A percentile compares a stretch with the other conserved stretches of the same genome.
Conservation (phyloP, 2,888 invertebrate genomes). For the Agriopis marginaria region DNA sequence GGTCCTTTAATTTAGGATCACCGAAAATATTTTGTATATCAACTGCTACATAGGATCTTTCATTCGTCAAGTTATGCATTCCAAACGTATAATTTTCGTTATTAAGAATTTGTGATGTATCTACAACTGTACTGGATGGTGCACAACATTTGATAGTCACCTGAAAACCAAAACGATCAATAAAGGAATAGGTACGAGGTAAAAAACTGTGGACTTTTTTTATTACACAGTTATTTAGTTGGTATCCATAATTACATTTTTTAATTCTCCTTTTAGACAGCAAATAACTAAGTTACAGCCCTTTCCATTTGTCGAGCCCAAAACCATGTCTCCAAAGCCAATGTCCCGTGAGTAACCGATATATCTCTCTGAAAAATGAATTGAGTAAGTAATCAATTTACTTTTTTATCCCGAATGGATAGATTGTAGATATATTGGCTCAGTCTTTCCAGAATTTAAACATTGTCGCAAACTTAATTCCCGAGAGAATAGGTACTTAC, state of each 20-base stretch:
- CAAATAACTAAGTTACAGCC: slow-evolving; percentile 62
- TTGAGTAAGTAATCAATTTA: neutral
- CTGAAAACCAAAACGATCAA: slow-evolving; percentile 30
- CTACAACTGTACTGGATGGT: slow-evolving; percentile 39
- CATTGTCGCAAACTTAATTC: too few species aligned
- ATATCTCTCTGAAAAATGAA: slow-evolving; percentile 56
- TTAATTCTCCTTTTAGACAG: slow-evolving; percentile 55
- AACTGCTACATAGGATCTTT: slow-evolving; percentile 46
- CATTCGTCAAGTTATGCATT: slow-evolving; percentile 44
- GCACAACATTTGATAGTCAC: slow-evolving; percentile 36
- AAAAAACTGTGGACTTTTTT: neutral
- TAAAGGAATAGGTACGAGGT: neutral
- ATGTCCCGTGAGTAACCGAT: slow-evolving; percentile 66
- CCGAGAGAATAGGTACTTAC: too few species aligned
- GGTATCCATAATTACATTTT: slow-evolving; percentile 53
- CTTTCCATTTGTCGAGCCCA: slow-evolving; percentile 34
- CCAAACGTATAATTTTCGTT: slow-evolving; percentile 50
- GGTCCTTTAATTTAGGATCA: slow-evolving; percentile 4
- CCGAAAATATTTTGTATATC: slow-evolving; percentile 48
- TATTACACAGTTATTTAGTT: too few species aligned
- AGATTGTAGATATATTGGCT: too few species aligned
- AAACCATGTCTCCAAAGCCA: slow-evolving; percentile 50
- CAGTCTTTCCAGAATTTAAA: too few species aligned
- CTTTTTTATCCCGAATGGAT: too few species aligned
- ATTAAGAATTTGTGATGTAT: slow-evolving; percentile 44